Base-by-base conservation (phyloP, 2,113 vertebrate genomes). In the Eleginops maclovinus region DNA sequence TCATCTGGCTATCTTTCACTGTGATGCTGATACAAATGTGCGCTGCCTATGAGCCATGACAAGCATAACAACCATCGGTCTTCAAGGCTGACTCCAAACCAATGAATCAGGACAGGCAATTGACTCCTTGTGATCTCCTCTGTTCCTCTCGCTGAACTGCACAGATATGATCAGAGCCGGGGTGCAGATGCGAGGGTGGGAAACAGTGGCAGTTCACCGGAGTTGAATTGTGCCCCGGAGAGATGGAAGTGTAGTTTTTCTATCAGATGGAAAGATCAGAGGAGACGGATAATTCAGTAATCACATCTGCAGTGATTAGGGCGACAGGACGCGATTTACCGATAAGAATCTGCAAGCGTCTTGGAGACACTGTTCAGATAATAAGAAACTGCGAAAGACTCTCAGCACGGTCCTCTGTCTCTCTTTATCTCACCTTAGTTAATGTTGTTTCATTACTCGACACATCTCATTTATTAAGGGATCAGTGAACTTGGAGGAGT, bases 211-310 rank as follows among this genome's bases (percentile, higher is more conserved):
- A 86, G 85, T 90, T 91, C 78, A 84, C 86, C 63, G 69, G 74
- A 92, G 84, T 88, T 91, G 90, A 93, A 89, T 90, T 78, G 86
- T 87, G 89, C 90, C 90, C 91, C 17, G 79, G 83, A 92, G 90
- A 93, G 86, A 50, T 76, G 88, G 93, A 93, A 93, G 91, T 93
- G 87, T 65, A 65, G 79, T 85, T 87, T 92, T 87, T 72, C 76
- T 87, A 93, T 95, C 90, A 85, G 87, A 86, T 79, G 80, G 81
- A 82, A 85, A 89, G 89, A 93, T 95, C 89, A 91, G 91, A 92
- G 91, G 82, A 92, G 83, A 90, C 49, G 80, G 91, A 92, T 94
- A 93, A 94, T 94, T 91, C 83, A 83, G 81, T 94, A 93, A 92
- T 94, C 93, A 90, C 92, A 91, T 93, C 90, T 74, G 82, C 74